These are phyloP conservation scores for Gymnogyps californianus DNA, from an alignment of 2,113 vertebrate genomes.

Conservation along the genomic window DNA sequence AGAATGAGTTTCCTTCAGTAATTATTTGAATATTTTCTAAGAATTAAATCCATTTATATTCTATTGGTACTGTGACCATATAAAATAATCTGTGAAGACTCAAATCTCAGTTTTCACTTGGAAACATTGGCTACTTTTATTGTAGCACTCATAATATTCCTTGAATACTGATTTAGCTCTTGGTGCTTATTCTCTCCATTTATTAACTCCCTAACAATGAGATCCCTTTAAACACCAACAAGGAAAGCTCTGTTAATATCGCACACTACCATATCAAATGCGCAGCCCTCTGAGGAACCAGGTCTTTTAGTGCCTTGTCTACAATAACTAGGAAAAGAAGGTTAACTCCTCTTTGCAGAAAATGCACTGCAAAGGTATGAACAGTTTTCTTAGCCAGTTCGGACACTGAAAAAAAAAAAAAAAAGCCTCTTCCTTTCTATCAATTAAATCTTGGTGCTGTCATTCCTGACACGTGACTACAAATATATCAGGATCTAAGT, in stretches of 20 bases:
- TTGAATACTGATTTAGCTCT: neutral
- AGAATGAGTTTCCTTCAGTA: neutral
- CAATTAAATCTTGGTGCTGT: neutral
- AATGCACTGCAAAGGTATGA: neutral
- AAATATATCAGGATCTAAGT: neutral
- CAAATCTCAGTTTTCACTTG: neutral
- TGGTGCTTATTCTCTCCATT: neutral
- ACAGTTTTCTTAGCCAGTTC: neutral
- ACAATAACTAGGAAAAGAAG: neutral
- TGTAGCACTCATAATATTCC: neutral
- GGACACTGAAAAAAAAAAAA: neutral
- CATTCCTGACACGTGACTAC: neutral
- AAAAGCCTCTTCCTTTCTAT: neutral
- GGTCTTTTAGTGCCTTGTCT: neutral
- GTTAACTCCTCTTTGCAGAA: neutral
- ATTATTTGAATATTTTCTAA: neutral
- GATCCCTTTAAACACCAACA: neutral
- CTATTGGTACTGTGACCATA: neutral
- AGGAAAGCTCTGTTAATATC: neutral
- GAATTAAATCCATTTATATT: neutral
- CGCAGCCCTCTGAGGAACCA: neutral
- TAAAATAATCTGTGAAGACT: neutral
- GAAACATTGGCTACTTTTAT: neutral
- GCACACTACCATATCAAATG: neutral
- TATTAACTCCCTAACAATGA: neutral